phyloP scores from a whole-genome alignment of 30 jellyfish, hydroid and myxozoan species.

The Hydractinia echinata region DNA sequence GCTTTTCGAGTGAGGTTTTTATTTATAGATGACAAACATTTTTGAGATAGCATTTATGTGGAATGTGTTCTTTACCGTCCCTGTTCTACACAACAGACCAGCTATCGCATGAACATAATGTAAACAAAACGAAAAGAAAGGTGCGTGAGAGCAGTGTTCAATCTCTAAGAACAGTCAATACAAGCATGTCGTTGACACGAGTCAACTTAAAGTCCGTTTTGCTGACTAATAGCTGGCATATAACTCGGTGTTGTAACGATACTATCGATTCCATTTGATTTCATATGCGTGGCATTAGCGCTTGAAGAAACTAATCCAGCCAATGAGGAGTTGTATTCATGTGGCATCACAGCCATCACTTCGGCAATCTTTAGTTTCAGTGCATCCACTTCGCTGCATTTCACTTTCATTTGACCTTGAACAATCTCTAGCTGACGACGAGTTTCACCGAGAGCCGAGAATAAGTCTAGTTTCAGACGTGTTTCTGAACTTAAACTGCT shows the following conservation, averaged over 20 bases:
- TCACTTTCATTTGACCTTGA: slow-evolving; percentile 65
- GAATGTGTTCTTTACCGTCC: too few species aligned
- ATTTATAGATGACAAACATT: too few species aligned
- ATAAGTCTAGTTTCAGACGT: slow-evolving; percentile 85
- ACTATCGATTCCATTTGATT: slow-evolving; percentile 22
- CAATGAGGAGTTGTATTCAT: slow-evolving; percentile 65
- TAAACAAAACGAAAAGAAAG: too few species aligned
- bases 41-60: too few species aligned
- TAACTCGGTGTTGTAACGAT: slow-evolving; percentile 32
- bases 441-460: slow-evolving; percentile 98
- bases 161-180: too few species aligned
- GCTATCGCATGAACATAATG: too few species aligned
- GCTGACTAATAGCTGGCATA: slow-evolving; percentile 9
- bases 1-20: too few species aligned
- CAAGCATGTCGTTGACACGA: too few species aligned
- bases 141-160: too few species aligned
- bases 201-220: neutral
- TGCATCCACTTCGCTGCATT: slow-evolving; percentile 81
- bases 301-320: slow-evolving; percentile 46
- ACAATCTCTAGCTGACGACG: slow-evolving; percentile 94
- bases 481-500: slow-evolving; percentile 98
- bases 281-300: neutral
- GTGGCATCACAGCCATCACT: slow-evolving; percentile 99
- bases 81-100: too few species aligned
- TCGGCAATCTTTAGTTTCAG: slow-evolving; percentile 88